A percentile compares a stretch with the other conserved stretches of the same genome.
Conservation (phyloP, 2,888 invertebrate species). For the Netelia inedita region DNA sequence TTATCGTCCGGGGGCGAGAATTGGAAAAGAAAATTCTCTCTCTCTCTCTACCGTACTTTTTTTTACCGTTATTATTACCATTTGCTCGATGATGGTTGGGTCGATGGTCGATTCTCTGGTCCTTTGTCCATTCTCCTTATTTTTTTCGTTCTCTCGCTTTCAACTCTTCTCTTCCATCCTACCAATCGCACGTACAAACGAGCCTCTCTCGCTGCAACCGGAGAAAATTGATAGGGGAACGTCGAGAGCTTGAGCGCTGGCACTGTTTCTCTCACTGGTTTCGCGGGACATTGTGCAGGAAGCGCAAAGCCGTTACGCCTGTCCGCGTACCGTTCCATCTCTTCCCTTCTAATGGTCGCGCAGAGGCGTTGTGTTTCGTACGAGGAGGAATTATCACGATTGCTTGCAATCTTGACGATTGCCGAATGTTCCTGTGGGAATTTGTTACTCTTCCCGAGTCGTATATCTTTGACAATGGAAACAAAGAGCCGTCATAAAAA, state of each 20-base stretch:
- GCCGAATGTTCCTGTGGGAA: constrained; percentile 4
- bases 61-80: constrained; percentile 59
- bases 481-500: neutral
- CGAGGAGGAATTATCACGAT: constrained; percentile 38
- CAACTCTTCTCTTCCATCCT: constrained; percentile 18
- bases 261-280: constrained; percentile 37
- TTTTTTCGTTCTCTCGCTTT: neutral
- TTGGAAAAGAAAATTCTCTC: constrained; percentile 11
- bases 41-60: constrained; percentile 34
- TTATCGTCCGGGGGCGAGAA: constrained; percentile 69
- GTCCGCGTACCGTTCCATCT: constrained; percentile 27
- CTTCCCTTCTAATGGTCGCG: constrained; percentile 11
- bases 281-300: constrained; percentile 49
- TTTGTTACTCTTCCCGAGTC: neutral
- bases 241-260: constrained; percentile 3
- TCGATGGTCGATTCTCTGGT: constrained; percentile 46
- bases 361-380: constrained; percentile 9
- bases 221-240: constrained; percentile 50
- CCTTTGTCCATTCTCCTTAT: constrained; percentile 36
- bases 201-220: constrained; percentile 23
- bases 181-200: neutral
- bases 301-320: constrained; percentile 19
- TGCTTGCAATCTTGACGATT: constrained; percentile 34
- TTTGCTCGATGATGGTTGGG: constrained; percentile 48
- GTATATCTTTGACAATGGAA: neutral